Evolutionary conservation across 1,140 invertebrate species (phyloP), one percentile per base, ranked within the genome.

Genomic region (Danaus melanippus): DNA sequence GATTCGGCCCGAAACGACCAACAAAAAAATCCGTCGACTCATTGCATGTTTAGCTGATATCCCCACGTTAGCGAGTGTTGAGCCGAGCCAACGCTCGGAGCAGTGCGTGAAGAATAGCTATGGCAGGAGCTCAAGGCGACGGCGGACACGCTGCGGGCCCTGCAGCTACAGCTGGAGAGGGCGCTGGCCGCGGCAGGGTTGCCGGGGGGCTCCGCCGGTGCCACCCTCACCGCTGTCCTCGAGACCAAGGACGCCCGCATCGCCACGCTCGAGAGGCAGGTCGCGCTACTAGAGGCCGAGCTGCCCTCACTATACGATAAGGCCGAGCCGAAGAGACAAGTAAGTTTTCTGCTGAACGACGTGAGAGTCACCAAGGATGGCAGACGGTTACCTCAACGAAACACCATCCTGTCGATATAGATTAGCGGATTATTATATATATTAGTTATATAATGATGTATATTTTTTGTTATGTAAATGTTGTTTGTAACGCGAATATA

Each of bases 211-310:
- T 90, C 90, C 74, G 90, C 91, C 60, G 91, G 91, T 71, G 92
- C 90, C 84, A 93, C 92, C 58, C 88, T 93, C 74, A 92, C 91
- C 53, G 92, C 93, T 56, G 92, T 94, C 76, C 89, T 94, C 79
- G 93, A 94, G 87, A 94, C 92, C 48, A 94, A 96, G 90, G 94
- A 95, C 85, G 93, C 93, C 59, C 89, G 94, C 72, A 96, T 96
- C 82, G 90, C 92, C 65, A 94, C 92, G 49, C 89, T 97, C 82
- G 94, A 97, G 89, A 92, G 93, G 67, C 93, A 96, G 79, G 90
- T 96, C 57, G 89, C 90, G 54, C 84, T 93, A 67, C 89, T 95
- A 69, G 92, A 93, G 80, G 78, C 88, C 69, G 92, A 93, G 84
- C 74, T 93, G 74, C 89, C 91, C 66, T 90, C 89, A 75, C 86